Evolutionary conservation across 1,140 invertebrate genomes (phyloP).

Genomic region (Eupeodes corollae): DNA sequence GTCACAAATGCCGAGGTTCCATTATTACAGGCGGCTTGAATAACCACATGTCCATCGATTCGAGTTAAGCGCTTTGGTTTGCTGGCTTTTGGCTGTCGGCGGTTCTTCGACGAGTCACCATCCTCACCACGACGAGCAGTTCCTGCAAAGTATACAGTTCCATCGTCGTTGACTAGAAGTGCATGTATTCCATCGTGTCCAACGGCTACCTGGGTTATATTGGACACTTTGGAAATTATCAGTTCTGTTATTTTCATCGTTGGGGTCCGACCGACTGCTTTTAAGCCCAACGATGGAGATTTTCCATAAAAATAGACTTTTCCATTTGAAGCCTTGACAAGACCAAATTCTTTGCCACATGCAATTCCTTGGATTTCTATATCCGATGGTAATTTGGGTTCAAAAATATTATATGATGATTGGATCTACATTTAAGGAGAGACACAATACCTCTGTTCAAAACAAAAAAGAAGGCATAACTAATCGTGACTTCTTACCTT

Average conservation of each 20-base stretch:
- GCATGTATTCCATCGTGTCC: conserved; percentile 91
- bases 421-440: conserved; percentile 15
- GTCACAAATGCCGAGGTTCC: conserved; percentile 88
- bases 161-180: conserved; percentile 79
- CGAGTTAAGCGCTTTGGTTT: conserved; percentile 89
- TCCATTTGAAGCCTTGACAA: conserved; percentile 61
- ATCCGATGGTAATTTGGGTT: conserved; percentile 31
- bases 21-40: conserved; percentile 83
- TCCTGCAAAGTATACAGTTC: conserved; percentile 75
- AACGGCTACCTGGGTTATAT: conserved; percentile 66
- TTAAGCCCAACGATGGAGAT: conserved; percentile 44
- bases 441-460: no score
- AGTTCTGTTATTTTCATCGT: conserved; percentile 66
- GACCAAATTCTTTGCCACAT: conserved; percentile 72
- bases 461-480: background rate
- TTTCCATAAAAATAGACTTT: conserved; percentile 73
- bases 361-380: conserved; percentile 29
- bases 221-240: conserved; percentile 59
- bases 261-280: conserved; percentile 39
- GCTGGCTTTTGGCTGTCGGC: conserved; percentile 77
- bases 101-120: conserved; percentile 73
- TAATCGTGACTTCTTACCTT: conserved; percentile 5
- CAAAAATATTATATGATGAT: conserved; percentile 33
- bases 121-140: conserved; percentile 88
- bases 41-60: conserved; percentile 73